A percentile compares a stretch with the other conserved stretches of the same genome.
phyloP scores from a whole-genome alignment of 92 coral and sea anemone species.

The Zoanthus sociatus region DNA sequence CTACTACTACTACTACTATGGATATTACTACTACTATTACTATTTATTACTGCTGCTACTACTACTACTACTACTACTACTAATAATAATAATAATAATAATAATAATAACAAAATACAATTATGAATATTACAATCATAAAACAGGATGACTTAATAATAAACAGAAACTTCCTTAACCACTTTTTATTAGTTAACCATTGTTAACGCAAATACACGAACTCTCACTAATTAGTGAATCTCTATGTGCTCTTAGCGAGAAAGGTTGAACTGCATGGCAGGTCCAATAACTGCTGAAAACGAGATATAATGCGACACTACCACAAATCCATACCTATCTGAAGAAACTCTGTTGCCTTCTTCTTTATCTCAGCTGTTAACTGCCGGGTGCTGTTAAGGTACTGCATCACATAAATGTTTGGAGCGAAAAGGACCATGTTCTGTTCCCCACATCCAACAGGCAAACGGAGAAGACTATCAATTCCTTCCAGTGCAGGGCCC shows the following conservation, averaged over 20 bases:
- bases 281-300: neutral
- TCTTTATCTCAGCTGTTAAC: conserved; percentile 52
- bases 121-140: too few species aligned
- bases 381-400: conserved; percentile 81
- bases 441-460: conserved; percentile 98
- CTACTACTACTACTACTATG: too few species aligned
- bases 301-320: neutral
- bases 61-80: too few species aligned
- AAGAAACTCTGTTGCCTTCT: conserved; percentile 78
- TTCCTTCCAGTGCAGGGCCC: conserved; percentile 89
- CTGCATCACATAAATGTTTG: conserved; percentile 92
- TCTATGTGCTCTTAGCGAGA: neutral
- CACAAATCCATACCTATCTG: conserved; percentile 60
- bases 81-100: too few species aligned
- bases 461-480: conserved; percentile 78
- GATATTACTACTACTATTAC: too few species aligned
- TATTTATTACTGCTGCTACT: too few species aligned
- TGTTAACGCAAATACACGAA: too few species aligned
- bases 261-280: neutral
- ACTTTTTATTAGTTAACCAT: too few species aligned
- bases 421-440: conserved; percentile 98
- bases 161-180: too few species aligned
- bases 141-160: too few species aligned
- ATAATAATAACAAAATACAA: too few species aligned
- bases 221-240: neutral